Base-by-base conservation (phyloP, 2,113 vertebrate species). In the Amphilophus citrinellus region DNA sequence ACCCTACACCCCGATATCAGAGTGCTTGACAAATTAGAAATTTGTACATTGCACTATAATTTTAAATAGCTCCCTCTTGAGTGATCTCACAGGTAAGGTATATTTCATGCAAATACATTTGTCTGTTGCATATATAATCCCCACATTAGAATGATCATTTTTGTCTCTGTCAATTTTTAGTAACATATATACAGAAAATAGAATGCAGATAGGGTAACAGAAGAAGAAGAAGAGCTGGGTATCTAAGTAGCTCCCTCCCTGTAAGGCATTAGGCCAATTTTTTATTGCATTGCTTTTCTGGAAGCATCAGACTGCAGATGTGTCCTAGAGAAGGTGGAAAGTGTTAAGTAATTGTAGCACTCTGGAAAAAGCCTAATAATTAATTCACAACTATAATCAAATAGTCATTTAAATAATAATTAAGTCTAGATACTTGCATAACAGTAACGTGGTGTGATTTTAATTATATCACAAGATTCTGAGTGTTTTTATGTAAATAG, bases 11-110 rank as follows among this genome's bases (percentile, higher is more conserved):
- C 44, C 1, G 22, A 10, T 18, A 44, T 59, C 39, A 17, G 30
- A 79, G 22, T 4, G 7, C 50, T 56, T 2, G 5, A n/a, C 2
- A 57, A 59, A 80, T 61, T 78, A 22, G 39, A 80, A 56, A 75
- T 22, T 76, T 24, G 27, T 13, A 2, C 1, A 17, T 18, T 9
- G 13, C 2, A 3, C 22, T 42, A 47, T 42, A 32, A 61, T 22
- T 61, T 60, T 14, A 59, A 24, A 83, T 58, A 76, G 68, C n/a
- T 27, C 82, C 60, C 11, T 50, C 58, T 53, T 44, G 14, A 84
- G 50, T 57, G 61, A 80, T 61, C 76, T 1, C 17, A 73, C 47
- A 66, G n/a, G 32, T 17, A 24, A 24, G n/a, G 7, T 10, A 42
- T n/a, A 57, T 58, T 42, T 68, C 13, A 39, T 27, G 35, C 30